phyloP scores from a whole-genome alignment of 2,797 vertebrate species.

The Pantherophis vulpinus region DNA sequence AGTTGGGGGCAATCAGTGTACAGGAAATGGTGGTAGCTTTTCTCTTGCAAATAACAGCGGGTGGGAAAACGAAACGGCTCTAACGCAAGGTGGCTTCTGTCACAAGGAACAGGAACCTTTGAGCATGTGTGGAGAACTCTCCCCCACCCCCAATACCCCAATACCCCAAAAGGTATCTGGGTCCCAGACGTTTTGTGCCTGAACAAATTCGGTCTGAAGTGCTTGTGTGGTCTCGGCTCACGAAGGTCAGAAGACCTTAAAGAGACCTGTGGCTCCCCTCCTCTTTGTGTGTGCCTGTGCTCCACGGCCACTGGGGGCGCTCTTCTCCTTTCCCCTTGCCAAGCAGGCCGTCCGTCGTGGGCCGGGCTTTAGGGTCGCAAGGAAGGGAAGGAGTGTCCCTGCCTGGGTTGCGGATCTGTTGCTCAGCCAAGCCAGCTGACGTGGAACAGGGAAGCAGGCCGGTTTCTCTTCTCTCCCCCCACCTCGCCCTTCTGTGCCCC shows the following conservation, averaged over 20 bases:
- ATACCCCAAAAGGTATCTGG: neutral
- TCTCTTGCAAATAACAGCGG: neutral
- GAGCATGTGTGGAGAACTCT: neutral
- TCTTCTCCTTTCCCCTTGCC: fast-evolving
- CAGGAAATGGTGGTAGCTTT: neutral
- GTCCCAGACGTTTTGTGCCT: neutral
- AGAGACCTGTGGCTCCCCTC: neutral
- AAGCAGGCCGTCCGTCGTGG: neutral
- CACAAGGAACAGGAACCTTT: neutral
- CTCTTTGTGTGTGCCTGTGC: neutral
- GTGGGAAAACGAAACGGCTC: neutral
- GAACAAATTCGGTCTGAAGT: too few species aligned
- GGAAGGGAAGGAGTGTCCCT: neutral
- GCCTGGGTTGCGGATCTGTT: neutral
- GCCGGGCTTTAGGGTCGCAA: constrained; percentile 1
- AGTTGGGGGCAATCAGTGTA: too few species aligned
- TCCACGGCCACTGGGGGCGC: neutral
- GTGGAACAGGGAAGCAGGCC: neutral
- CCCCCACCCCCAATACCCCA: neutral
- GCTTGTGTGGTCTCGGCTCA: neutral
- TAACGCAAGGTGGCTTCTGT: neutral
- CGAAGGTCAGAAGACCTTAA: neutral
- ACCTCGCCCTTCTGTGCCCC: neutral
- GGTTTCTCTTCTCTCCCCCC: neutral
- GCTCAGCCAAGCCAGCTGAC: neutral